phyloP scores from a whole-genome alignment of 2,113 vertebrate genomes.

The Puntigrus tetrazona region DNA sequence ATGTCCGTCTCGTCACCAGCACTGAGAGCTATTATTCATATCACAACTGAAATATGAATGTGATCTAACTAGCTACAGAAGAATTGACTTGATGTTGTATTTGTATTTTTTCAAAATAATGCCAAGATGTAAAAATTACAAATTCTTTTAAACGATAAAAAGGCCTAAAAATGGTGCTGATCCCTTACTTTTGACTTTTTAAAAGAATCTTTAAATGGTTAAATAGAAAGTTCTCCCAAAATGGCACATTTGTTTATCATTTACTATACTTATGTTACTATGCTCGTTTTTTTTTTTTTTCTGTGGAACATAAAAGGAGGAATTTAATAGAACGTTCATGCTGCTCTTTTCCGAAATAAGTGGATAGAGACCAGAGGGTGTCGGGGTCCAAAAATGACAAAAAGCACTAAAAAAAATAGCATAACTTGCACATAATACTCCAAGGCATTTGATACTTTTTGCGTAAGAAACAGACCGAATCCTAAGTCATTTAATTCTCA shows the following conservation, averaged over 20 bases:
- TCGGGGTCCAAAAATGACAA: neutral
- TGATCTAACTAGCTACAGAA: neutral
- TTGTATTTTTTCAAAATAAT: neutral
- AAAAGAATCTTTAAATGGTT: neutral
- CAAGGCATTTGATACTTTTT: neutral
- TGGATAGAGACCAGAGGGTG: neutral
- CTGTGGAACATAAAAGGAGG: neutral
- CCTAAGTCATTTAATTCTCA: neutral
- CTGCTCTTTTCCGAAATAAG: conserved; percentile 6
- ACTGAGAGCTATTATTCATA: conserved; percentile 67
- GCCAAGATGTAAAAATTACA: neutral
- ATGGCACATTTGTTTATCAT: neutral
- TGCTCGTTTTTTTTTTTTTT: too few relatives aligned
- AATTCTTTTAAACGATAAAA: neutral
- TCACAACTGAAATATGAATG: conserved; percentile 52
- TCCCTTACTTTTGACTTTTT: neutral
- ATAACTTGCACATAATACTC: neutral
- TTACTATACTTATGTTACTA: neutral
- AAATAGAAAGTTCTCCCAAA: neutral
- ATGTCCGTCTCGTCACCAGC: conserved; percentile 67
- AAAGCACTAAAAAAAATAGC: neutral
- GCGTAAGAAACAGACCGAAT: neutral
- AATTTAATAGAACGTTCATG: neutral
- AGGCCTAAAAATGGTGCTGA: neutral
- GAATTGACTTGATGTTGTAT: neutral